Evolutionary conservation across 2,113 vertebrate genomes (phyloP).

Genomic region (Heliornis fulica): DNA sequence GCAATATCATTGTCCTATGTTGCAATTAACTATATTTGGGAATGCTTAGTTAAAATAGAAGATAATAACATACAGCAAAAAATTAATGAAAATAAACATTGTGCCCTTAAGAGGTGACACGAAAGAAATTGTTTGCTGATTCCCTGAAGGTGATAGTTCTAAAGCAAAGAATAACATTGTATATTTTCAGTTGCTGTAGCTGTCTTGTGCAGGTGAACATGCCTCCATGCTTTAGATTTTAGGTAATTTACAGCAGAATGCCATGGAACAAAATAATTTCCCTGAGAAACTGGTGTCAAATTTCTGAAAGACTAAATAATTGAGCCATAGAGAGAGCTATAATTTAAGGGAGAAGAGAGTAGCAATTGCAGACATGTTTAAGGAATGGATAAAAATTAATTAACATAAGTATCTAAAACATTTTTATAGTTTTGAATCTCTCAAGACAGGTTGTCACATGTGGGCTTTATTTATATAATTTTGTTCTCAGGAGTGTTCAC

Average conservation of each 20-base stretch:
- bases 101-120: neutral
- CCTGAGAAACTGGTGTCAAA: conserved; percentile 3
- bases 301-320: neutral
- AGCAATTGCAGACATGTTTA: neutral
- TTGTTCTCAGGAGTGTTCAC: neutral
- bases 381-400: neutral
- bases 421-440: neutral
- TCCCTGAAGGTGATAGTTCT: neutral
- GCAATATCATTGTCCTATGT: neutral
- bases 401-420: neutral
- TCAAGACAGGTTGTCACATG: neutral
- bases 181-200: neutral
- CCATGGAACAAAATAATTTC: neutral
- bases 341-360: conserved; percentile 15
- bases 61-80: neutral
- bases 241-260: neutral
- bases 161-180: neutral
- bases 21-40: neutral
- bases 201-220: neutral
- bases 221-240: neutral
- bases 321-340: neutral
- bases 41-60: neutral
- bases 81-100: neutral
- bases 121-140: neutral
- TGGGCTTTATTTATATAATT: neutral